Percentiles rank a stretch among this genome's conserved stretches.
These are phyloP conservation scores for Lemur catta DNA, from an alignment of 2,797 vertebrate genomes.

Conservation along the genomic window DNA sequence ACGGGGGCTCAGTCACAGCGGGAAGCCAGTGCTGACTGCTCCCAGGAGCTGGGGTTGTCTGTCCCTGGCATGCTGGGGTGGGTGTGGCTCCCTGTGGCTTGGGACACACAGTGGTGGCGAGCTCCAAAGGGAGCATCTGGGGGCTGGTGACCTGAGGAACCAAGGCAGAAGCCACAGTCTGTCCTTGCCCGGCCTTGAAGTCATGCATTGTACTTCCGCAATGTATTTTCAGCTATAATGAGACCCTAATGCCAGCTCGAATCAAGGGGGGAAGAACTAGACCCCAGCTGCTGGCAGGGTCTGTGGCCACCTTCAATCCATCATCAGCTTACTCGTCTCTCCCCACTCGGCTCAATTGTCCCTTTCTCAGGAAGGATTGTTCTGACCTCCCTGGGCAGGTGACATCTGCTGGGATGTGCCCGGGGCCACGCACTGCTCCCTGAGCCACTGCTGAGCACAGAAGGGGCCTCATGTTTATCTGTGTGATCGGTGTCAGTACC, in stretches of 20 bases:
- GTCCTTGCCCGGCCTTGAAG: not conserved
- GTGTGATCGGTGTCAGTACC: not conserved
- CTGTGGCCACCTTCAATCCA: not conserved
- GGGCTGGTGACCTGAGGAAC: not conserved
- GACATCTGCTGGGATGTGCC: accelerated
- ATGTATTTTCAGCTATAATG: accelerated
- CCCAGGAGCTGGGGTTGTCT: accelerated
- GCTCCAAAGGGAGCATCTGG: not conserved
- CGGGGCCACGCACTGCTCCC: accelerated
- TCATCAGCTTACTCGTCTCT: not conserved
- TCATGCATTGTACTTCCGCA: accelerated
- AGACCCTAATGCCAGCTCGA: accelerated
- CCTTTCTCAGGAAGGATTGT: not conserved
- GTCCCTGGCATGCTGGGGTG: accelerated
- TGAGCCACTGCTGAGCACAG: accelerated
- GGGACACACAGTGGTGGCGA: not conserved
- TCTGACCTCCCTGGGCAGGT: not conserved
- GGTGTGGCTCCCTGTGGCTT: accelerated
- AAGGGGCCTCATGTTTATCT: accelerated
- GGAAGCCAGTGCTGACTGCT: not conserved
- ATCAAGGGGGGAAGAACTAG: not conserved
- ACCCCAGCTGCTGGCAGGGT: accelerated
- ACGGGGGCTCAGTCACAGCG: accelerated
- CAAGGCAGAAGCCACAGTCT: not conserved
- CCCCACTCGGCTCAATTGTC: not conserved